Conservation (phyloP, 2,888 invertebrate species). For the Dione juno region DNA sequence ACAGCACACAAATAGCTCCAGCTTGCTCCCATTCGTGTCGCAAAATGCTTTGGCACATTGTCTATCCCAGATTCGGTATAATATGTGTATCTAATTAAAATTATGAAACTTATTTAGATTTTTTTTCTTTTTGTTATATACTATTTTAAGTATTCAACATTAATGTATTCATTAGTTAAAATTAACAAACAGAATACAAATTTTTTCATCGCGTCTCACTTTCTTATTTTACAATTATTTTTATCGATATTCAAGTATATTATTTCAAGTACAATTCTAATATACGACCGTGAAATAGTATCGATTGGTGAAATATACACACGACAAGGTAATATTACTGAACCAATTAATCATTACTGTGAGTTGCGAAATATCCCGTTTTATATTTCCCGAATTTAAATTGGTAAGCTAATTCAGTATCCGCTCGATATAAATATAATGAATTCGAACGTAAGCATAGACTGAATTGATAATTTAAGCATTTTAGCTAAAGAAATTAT, state of each 20-base stretch:
- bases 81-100: not conserved
- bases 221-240: not conserved
- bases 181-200: not conserved
- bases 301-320: not conserved
- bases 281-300: conserved; percentile 25
- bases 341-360: not conserved
- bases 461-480: not conserved
- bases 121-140: no score
- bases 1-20: conserved; percentile 40
- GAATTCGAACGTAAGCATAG: not conserved
- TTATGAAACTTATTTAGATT: conserved; percentile 10
- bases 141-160: no score
- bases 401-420: conserved; percentile 14
- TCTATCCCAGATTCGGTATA: conserved; percentile 38
- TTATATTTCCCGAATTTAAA: conserved; percentile 1
- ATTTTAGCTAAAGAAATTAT: not conserved
- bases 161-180: no score
- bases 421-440: not conserved
- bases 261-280: no score
- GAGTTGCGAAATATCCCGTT: conserved; percentile 10
- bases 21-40: conserved; percentile 39
- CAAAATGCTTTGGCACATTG: conserved; percentile 43
- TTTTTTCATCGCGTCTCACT: not conserved
- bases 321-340: not conserved
- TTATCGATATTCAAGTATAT: no score